These are phyloP conservation scores for Leucoptera coffeella DNA, from an alignment of 2,888 invertebrate genomes.

Conservation along the genomic window DNA sequence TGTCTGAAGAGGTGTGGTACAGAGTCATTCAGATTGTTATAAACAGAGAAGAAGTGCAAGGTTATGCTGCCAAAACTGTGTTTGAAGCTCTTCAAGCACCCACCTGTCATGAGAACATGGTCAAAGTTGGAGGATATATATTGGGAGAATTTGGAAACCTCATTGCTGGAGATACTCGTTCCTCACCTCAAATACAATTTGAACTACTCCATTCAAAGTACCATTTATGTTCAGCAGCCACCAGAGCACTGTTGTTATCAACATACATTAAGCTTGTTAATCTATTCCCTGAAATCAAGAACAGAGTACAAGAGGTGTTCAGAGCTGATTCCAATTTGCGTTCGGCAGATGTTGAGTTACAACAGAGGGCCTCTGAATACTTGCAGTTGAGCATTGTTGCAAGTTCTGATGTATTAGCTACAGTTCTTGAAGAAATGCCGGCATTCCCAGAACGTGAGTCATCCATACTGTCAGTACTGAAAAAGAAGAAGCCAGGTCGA, in stretches of 20 bases:
- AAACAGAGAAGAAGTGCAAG: slow-evolving; percentile 98
- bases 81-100: slow-evolving; percentile 98
- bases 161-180: slow-evolving; percentile 96
- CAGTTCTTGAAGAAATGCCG: slow-evolving; percentile 99
- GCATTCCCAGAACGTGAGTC: slow-evolving; percentile 98
- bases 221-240: slow-evolving; percentile 95
- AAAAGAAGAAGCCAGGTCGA: slow-evolving; percentile 96
- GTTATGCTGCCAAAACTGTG: slow-evolving; percentile 98
- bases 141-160: slow-evolving; percentile 99
- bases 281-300: slow-evolving; percentile 96
- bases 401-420: slow-evolving; percentile 94
- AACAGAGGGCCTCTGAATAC: slow-evolving; percentile 97
- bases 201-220: slow-evolving; percentile 98
- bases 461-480: slow-evolving; percentile 93
- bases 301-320: slow-evolving; percentile 92
- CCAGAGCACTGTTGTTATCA: slow-evolving; percentile 90
- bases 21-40: slow-evolving; percentile 99
- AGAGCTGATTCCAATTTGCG: slow-evolving; percentile 91
- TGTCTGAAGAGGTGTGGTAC: slow-evolving; percentile 99
- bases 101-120: slow-evolving; percentile 99
- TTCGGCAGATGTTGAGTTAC: slow-evolving; percentile 96
- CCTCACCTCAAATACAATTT: slow-evolving; percentile 96
- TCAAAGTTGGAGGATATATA: slow-evolving; percentile 99
- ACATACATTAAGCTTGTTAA: slow-evolving; percentile 99
- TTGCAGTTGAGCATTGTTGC: slow-evolving; percentile 93